Evolutionary conservation across 2,888 invertebrate species (phyloP).

Genomic region (Heteromurus nitidus): DNA sequence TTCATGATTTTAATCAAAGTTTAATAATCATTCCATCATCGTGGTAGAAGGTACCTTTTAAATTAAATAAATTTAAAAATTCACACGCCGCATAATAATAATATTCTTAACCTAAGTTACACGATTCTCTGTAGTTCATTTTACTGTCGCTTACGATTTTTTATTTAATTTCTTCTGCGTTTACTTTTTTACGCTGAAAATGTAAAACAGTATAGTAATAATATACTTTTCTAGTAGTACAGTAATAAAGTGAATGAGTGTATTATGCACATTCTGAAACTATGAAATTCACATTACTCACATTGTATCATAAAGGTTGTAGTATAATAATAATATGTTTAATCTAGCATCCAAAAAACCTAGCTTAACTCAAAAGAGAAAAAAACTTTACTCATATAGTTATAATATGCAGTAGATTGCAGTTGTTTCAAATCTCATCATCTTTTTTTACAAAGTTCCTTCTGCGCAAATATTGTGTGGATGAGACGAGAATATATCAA

Average conservation of each 20-base stretch:
- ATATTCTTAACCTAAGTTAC: slow-evolving; percentile 36
- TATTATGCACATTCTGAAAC: slow-evolving; percentile 63
- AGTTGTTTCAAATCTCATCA: slow-evolving; percentile 65
- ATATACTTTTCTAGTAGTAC: slow-evolving; percentile 61
- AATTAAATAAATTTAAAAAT: slow-evolving; percentile 59
- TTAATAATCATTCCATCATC: slow-evolving; percentile 23
- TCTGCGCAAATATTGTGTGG: slow-evolving; percentile 50
- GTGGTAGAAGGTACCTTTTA: slow-evolving; percentile 48
- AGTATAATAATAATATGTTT: slow-evolving; percentile 57
- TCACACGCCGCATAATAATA: slow-evolving; percentile 41
- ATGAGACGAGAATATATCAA: slow-evolving; percentile 62
- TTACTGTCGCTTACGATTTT: slow-evolving; percentile 64
- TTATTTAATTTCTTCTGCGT: slow-evolving; percentile 61
- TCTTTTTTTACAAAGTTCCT: slow-evolving; percentile 52
- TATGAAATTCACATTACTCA: slow-evolving; percentile 55
- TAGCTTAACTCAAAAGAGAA: slow-evolving; percentile 58
- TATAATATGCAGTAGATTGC: slow-evolving; percentile 51
- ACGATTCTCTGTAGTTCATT: slow-evolving; percentile 34
- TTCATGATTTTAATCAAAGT: slow-evolving; percentile 23
- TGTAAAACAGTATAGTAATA: slow-evolving; percentile 67
- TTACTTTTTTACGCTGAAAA: slow-evolving; percentile 66
- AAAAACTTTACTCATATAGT: slow-evolving; percentile 45
- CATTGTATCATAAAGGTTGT: slow-evolving; percentile 56
- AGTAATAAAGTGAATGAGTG: slow-evolving; percentile 66
- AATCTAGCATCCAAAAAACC: slow-evolving; percentile 60